Conservation (phyloP, 2,797 vertebrate genomes). For the Enteromius unitaeniatus region DNA sequence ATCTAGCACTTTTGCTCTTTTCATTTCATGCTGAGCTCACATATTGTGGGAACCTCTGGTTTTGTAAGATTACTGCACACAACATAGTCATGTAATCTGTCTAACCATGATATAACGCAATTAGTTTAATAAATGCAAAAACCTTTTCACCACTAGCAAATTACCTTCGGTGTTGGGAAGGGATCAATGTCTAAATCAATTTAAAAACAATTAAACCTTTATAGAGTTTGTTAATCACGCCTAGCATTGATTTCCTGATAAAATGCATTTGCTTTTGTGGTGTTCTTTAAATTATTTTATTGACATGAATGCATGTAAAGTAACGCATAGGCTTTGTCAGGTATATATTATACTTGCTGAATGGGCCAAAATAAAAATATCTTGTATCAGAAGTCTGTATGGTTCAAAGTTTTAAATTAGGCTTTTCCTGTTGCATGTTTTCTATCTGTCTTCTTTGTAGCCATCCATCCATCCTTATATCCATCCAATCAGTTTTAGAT, state of each 20-base stretch:
- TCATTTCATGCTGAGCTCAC: neutral
- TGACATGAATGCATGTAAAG: conserved; percentile 18
- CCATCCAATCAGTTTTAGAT: no score
- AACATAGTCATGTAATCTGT: neutral
- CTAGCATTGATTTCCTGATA: conserved; percentile 27
- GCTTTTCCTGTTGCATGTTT: neutral
- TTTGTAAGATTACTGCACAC: conserved; percentile 2
- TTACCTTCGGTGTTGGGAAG: conserved; percentile 21
- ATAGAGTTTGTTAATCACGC: conserved; percentile 34
- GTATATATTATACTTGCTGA: conserved; percentile 11
- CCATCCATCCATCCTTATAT: no score
- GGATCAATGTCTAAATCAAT: conserved; percentile 41
- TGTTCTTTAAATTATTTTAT: conserved; percentile 20
- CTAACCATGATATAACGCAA: neutral
- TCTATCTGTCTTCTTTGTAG: no score
- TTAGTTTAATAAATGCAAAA: conserved; percentile 25
- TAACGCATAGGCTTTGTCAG: neutral
- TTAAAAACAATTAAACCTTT: conserved; percentile 41
- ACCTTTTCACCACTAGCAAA: conserved; percentile 26
- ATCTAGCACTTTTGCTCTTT: conserved; percentile 8
- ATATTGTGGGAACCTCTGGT: neutral
- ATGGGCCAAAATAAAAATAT: neutral
- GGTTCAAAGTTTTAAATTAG: neutral
- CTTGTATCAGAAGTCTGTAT: neutral
- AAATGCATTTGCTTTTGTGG: conserved; percentile 13